These are phyloP conservation scores for Colistium nudipinnis DNA, from an alignment of 2,113 vertebrate species.

Conservation along the genomic window DNA sequence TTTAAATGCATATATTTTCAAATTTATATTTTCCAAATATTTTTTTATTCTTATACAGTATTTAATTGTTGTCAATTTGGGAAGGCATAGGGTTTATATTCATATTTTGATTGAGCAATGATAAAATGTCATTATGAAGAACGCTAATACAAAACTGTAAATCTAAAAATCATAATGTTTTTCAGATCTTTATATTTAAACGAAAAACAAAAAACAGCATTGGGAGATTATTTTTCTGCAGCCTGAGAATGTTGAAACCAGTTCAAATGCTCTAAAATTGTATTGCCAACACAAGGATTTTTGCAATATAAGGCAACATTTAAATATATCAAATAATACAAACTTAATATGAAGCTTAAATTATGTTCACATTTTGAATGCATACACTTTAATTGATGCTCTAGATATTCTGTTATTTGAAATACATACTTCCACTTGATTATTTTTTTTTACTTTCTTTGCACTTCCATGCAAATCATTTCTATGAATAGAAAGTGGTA, in stretches of 20 bases:
- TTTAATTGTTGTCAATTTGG: slow-evolving; percentile 27
- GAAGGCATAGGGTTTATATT: slow-evolving; percentile 35
- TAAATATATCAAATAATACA: background rate
- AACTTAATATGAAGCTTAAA: background rate
- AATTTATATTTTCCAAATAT: slow-evolving; percentile 14
- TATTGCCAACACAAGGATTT: too few species aligned
- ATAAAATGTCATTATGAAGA: slow-evolving; percentile 17
- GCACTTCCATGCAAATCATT: background rate
- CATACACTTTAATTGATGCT: background rate
- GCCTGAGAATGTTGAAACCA: background rate
- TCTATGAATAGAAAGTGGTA: background rate
- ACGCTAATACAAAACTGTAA: slow-evolving; percentile 15
- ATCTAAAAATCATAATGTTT: slow-evolving; percentile 15
- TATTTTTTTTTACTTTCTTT: background rate
- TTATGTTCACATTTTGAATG: background rate
- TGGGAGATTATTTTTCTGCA: background rate
- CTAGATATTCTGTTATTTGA: background rate
- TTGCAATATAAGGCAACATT: too few species aligned
- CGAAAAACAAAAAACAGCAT: background rate
- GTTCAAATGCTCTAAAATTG: background rate
- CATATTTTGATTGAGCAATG: slow-evolving; percentile 22
- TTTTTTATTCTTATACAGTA: slow-evolving; percentile 23
- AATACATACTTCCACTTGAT: background rate
- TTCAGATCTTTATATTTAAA: slow-evolving; percentile 15
- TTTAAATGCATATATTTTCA: slow-evolving; percentile 27